Conservation (phyloP, 2,113 vertebrate species). For the Tetrax tetrax region DNA sequence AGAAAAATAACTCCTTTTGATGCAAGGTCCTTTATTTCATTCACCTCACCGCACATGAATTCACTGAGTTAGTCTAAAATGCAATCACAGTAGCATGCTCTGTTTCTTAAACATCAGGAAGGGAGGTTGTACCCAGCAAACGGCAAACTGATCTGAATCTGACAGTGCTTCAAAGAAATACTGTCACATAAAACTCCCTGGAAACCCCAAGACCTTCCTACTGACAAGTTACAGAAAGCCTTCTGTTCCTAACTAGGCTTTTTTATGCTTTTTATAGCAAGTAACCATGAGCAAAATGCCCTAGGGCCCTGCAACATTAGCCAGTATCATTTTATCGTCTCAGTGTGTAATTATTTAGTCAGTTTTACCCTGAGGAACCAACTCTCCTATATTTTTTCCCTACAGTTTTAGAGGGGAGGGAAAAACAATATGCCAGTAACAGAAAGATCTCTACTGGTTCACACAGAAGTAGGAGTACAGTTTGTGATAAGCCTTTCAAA, state of each 20-base stretch:
- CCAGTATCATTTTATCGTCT: constrained; percentile 34
- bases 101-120: neutral
- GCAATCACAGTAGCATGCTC: accelerated
- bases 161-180: neutral
- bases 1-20: neutral
- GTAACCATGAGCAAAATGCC: constrained; percentile 18
- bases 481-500: constrained; percentile 24
- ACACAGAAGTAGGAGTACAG: neutral
- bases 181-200: neutral
- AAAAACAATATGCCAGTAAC: constrained; percentile 4
- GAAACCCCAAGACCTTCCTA: constrained; percentile 9
- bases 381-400: constrained; percentile 26
- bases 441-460: neutral
- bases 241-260: neutral
- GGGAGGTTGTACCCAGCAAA: neutral
- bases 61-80: neutral
- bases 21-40: neutral
- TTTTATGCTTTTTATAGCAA: constrained; percentile 45
- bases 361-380: constrained; percentile 43
- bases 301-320: constrained; percentile 5
- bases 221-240: constrained; percentile 15
- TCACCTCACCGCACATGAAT: neutral
- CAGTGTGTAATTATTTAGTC: constrained; percentile 58
- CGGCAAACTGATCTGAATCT: neutral
- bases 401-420: neutral